Conservation (phyloP, 2,797 vertebrate genomes). For the Odontamblyopus rebecca region DNA sequence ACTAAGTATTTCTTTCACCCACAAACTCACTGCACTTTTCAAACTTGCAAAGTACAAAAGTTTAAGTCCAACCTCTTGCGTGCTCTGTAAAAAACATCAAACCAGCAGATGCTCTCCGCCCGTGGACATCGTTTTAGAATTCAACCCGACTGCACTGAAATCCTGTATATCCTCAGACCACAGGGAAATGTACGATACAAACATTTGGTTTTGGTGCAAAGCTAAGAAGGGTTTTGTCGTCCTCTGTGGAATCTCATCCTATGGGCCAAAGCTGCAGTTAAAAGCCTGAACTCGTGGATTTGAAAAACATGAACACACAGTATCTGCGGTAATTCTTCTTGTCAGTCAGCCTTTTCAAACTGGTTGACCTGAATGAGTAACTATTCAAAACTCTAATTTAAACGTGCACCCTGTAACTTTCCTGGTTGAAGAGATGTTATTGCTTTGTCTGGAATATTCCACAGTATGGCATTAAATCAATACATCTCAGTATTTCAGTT, state of each 20-base stretch:
- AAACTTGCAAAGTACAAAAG: background rate
- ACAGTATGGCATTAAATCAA: too few relatives aligned
- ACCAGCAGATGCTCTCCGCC: conserved; percentile 21
- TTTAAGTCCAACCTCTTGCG: conserved; percentile 1
- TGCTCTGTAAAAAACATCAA: conserved; percentile 27
- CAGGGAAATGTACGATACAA: conserved; percentile 45
- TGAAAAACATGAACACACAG: conserved; percentile 7
- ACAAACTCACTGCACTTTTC: background rate
- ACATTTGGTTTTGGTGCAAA: conserved; percentile 44
- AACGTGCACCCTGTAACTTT: too few relatives aligned
- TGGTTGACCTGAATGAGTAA: background rate
- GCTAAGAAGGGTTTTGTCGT: conserved; percentile 30
- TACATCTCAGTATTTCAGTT: too few relatives aligned
- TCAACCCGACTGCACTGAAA: conserved; percentile 22
- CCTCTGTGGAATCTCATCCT: conserved; percentile 38
- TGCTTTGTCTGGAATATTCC: too few relatives aligned
- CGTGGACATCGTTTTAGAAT: conserved; percentile 25
- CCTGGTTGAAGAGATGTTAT: too few relatives aligned
- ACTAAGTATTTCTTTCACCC: too few relatives aligned
- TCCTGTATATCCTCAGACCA: conserved; percentile 23
- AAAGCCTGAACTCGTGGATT: conserved; percentile 41
- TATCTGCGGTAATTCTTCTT: background rate
- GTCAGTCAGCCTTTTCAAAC: too few relatives aligned
- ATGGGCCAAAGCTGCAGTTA: conserved; percentile 38
- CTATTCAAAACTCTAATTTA: background rate